Evolutionary conservation across 2,888 invertebrate species (phyloP).

Genomic region (Augochlorella aurata): DNA sequence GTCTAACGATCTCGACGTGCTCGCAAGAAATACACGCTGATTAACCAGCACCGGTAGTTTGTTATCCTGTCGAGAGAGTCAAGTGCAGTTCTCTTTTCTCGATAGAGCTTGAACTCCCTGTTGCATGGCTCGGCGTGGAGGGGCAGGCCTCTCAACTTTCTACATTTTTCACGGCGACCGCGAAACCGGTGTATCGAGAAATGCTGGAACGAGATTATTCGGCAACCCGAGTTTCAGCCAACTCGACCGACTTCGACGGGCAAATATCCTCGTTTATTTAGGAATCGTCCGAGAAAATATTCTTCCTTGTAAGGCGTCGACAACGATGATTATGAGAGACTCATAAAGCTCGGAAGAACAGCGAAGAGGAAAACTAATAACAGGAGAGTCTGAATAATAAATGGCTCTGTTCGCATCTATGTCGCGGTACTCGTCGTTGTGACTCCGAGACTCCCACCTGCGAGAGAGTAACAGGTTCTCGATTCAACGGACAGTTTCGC

Average conservation of each 20-base stretch:
- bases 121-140: no score
- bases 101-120: background rate
- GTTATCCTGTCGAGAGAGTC: background rate
- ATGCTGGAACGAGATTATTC: constrained; percentile 24
- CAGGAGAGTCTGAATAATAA: constrained; percentile 17
- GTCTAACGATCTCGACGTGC: background rate
- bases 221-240: background rate
- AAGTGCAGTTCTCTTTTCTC: background rate
- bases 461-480: constrained; percentile 9
- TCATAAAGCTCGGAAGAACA: background rate
- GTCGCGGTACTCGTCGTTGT: background rate
- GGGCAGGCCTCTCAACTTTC: constrained; percentile 25
- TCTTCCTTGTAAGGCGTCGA: background rate
- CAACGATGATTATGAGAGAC: background rate
- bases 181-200: constrained; percentile 47
- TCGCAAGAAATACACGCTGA: background rate
- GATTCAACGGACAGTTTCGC: background rate
- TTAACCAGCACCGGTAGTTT: background rate
- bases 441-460: no score
- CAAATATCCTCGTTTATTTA: background rate
- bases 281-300: background rate
- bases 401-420: background rate
- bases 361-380: constrained; percentile 21
- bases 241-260: background rate
- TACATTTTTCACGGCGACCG: constrained; percentile 32